Evolutionary conservation across 2,113 vertebrate genomes (phyloP), one percentile per base, ranked within the genome.

Genomic region (Chrysochloris asiatica): DNA sequence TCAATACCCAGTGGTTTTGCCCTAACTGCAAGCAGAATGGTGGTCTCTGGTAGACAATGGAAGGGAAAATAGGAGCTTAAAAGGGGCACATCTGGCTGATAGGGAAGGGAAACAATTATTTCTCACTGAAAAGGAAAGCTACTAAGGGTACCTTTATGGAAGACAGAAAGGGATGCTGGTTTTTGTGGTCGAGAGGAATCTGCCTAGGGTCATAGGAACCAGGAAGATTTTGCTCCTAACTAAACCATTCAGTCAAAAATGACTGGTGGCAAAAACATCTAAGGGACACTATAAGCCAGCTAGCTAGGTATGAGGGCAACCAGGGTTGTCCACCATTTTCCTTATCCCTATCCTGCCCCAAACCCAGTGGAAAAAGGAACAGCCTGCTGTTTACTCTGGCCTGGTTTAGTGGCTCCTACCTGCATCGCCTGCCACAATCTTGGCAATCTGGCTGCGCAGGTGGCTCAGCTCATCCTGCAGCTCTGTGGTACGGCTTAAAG

Each of bases 381-480:
- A 88, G 10, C 38, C 36, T 90, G 21, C 54, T 81, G 21, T n/a
- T n/a, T 33, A 38, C 21, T 79, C 21, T 72, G 41, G 71, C 52
- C 59, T 80, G 38, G 43, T 21, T 52, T 4, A 13, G 1, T 0
- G 0, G 6, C 2, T 38, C 97, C 77, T 92, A 99, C 99, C 99
- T 94, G 98, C 96, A 77, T 99, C 98, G 12, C 96, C 97, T 47
- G 99, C 97, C 1, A 99, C 99, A 45, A 99, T 99, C 95, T 99
- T 99, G 41, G 99, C 99, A 28, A 99, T 99, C 97, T 99, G 99
- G 67, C 98, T 98, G 24, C 99, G 98, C 5, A 99, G 98, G 95
- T 98, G 98, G 95, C 99, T 99, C 93, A 99, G 98, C 95, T 99
- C 99, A 7, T 99, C 99, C 97, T 99, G 99, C 38, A 99, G 98